Evolutionary conservation across 2,888 invertebrate species (phyloP).

Genomic region (Eristalis arbustorum): DNA sequence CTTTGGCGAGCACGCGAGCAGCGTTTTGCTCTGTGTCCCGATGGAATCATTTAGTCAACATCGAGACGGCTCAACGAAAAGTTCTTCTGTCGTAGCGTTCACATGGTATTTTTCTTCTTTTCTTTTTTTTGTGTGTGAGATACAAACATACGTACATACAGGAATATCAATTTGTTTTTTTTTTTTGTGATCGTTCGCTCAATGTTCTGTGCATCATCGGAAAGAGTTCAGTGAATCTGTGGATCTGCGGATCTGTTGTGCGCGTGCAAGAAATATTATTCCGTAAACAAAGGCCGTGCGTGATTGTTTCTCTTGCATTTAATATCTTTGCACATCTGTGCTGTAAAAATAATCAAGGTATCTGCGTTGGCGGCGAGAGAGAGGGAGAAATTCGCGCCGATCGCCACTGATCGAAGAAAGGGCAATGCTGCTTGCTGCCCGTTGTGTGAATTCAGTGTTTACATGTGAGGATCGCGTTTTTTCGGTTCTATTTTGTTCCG

Average conservation of each 20-base stretch:
- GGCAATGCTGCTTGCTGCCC: constrained; percentile 15
- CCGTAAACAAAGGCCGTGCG: constrained; percentile 7
- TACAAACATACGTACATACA: neutral
- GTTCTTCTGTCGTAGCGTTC: constrained; percentile 38
- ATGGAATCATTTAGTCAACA: constrained; percentile 60
- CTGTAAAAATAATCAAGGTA: constrained; percentile 47
- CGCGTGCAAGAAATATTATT: constrained; percentile 17
- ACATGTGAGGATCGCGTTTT: constrained; percentile 47
- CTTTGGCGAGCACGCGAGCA: constrained; percentile 26
- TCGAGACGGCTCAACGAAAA: constrained; percentile 62
- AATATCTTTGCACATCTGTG: constrained; percentile 21
- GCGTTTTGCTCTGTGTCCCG: constrained; percentile 47
- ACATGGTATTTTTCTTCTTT: constrained; percentile 19
- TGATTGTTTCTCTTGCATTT: constrained; percentile 25
- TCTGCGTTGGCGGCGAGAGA: neutral
- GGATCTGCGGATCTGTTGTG: constrained; percentile 4
- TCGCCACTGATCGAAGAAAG: constrained; percentile 30
- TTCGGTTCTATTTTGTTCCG: constrained; percentile 36
- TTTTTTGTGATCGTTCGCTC: neutral
- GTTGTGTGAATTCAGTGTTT: constrained; percentile 30
- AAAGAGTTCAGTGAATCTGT: constrained; percentile 33
- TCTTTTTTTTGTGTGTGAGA: too few species aligned
- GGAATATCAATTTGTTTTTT: neutral
- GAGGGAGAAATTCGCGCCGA: constrained; percentile 36
- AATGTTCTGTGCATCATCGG: constrained; percentile 7